These are phyloP conservation scores for Halisarca cf. caerulea DNA, from an alignment of 37 sponge, comb jelly and placozoan species.

Conservation along the genomic window DNA sequence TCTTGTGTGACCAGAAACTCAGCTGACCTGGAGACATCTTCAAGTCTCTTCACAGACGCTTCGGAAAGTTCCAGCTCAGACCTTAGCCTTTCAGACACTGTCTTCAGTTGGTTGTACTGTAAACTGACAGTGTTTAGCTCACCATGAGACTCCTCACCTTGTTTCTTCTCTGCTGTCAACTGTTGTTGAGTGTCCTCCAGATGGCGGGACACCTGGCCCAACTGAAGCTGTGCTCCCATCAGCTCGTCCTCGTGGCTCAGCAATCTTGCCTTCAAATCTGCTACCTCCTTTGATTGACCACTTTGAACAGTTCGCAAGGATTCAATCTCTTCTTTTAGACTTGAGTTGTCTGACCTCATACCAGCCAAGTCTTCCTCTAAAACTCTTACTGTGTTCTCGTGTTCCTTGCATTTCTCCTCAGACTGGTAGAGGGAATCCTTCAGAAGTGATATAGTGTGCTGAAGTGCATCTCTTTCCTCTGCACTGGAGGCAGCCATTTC, in stretches of 20 bases:
- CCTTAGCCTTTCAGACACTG: background rate
- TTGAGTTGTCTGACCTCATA: background rate
- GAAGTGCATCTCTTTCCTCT: slow-evolving; percentile 2
- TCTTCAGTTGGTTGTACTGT: background rate
- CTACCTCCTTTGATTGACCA: background rate
- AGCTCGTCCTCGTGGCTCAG: slow-evolving; percentile 9
- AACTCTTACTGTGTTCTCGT: background rate
- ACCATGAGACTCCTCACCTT: background rate
- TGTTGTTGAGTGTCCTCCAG: background rate
- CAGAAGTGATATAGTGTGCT: slow-evolving; percentile 1
- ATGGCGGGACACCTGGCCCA: slow-evolving; percentile 14
- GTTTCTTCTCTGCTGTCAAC: background rate
- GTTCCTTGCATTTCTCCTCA: slow-evolving; percentile 9
- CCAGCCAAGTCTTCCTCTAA: background rate
- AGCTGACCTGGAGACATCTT: background rate
- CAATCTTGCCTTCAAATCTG: background rate
- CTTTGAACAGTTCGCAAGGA: background rate
- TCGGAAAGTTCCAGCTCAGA: background rate
- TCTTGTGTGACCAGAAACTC: background rate
- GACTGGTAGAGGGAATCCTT: slow-evolving; percentile 9
- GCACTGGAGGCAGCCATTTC: background rate
- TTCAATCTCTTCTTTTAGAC: background rate
- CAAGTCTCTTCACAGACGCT: background rate
- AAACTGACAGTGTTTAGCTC: background rate
- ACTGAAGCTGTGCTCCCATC: slow-evolving; percentile 15